phyloP scores from a whole-genome alignment of 2,888 invertebrate genomes.

The Ariolimax columbianus region DNA sequence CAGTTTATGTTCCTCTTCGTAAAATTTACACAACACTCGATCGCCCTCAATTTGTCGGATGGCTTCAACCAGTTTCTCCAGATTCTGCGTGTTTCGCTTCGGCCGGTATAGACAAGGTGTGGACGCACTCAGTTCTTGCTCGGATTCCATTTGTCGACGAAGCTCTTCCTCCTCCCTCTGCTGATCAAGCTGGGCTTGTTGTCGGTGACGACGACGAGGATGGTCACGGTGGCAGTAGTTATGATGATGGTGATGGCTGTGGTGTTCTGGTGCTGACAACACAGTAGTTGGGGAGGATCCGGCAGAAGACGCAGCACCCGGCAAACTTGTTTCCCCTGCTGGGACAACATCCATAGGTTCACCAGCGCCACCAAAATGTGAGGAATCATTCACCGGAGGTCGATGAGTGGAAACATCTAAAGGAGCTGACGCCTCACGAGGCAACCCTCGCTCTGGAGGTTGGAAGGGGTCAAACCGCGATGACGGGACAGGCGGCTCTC shows the following conservation, averaged over 20 bases:
- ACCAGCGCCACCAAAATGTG: background rate
- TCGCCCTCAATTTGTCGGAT: slow-evolving; percentile 83
- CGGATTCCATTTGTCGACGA: background rate
- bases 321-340: background rate
- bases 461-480: slow-evolving; percentile 27
- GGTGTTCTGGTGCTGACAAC: background rate
- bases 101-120: background rate
- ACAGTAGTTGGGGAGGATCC: background rate
- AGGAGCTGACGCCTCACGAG: slow-evolving; percentile 4
- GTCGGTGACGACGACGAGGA: slow-evolving; percentile 40
- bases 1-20: slow-evolving; percentile 35
- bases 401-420: background rate
- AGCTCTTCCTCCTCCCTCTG: background rate
- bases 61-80: slow-evolving; percentile 98
- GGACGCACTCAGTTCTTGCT: background rate
- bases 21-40: slow-evolving; percentile 44
- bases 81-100: slow-evolving; percentile 88
- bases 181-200: slow-evolving; percentile 11
- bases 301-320: background rate
- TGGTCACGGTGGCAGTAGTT: slow-evolving; percentile 49
- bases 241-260: slow-evolving; percentile 21
- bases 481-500: background rate
- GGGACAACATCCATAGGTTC: background rate
- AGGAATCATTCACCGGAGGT: background rate
- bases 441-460: slow-evolving; percentile 30